phyloP scores from a whole-genome alignment of 53 echinoderm and acorn worm genomes.

The Mesocentrotus franciscanus region DNA sequence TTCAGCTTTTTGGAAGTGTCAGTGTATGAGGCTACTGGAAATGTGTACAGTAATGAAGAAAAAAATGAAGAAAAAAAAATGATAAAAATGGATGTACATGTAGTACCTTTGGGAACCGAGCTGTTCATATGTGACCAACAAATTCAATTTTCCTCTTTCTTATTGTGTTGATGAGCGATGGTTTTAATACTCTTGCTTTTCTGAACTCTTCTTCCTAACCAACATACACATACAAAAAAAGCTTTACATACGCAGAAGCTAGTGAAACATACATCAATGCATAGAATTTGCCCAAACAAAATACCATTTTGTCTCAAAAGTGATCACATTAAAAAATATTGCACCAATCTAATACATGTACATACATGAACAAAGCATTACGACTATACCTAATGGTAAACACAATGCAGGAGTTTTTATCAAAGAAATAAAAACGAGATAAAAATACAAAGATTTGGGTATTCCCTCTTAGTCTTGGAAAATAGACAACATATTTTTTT shows the following conservation, averaged over 20 bases:
- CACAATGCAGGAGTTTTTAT: neutral
- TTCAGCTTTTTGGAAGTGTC: too few relatives aligned
- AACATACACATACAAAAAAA: too few relatives aligned
- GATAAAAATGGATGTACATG: too few relatives aligned
- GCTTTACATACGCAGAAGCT: neutral
- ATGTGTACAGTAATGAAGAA: too few relatives aligned
- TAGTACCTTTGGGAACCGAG: too few relatives aligned
- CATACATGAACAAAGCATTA: neutral
- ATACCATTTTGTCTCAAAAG: neutral
- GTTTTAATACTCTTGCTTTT: too few relatives aligned
- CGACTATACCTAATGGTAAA: neutral
- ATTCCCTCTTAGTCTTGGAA: neutral
- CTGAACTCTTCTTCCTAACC: too few relatives aligned
- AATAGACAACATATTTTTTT: neutral
- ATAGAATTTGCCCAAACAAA: neutral
- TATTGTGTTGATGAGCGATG: too few relatives aligned
- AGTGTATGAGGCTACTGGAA: too few relatives aligned
- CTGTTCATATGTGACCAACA: too few relatives aligned
- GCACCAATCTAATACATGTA: constrained; percentile 45
- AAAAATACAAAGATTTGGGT: neutral
- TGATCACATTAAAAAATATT: neutral
- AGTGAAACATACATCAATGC: neutral
- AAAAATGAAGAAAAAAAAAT: too few relatives aligned
- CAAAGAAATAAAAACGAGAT: neutral
- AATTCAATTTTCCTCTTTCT: too few relatives aligned